Conservation (phyloP, 2,113 vertebrate genomes). For the Lophotis ruficrista region DNA sequence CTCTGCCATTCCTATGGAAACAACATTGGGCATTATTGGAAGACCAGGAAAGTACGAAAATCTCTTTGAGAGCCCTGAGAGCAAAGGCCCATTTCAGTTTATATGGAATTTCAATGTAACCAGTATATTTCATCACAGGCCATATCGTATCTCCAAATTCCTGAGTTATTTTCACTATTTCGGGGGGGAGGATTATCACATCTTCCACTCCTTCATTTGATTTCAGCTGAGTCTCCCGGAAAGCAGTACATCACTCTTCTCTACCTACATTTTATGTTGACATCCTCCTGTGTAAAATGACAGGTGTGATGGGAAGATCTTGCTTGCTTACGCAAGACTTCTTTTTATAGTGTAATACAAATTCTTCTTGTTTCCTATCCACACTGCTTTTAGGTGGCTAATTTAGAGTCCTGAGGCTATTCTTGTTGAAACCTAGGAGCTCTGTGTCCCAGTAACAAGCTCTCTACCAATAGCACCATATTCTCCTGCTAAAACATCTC, state of each 20-base stretch:
- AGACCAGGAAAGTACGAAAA: not conserved
- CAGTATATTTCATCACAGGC: not conserved
- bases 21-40: not conserved
- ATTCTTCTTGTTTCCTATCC: not conserved
- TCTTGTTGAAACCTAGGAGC: not conserved
- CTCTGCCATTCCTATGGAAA: not conserved
- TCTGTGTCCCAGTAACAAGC: not conserved
- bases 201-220: not conserved
- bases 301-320: not conserved
- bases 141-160: not conserved
- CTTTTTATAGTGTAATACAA: not conserved
- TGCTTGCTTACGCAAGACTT: not conserved
- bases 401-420: not conserved
- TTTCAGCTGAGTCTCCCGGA: not conserved
- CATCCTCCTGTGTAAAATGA: not conserved
- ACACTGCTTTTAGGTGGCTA: not conserved
- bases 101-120: not conserved
- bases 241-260: not conserved
- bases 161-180: not conserved
- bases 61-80: not conserved
- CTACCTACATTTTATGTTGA: not conserved
- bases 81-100: not conserved
- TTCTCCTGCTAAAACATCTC: not conserved
- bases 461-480: not conserved
- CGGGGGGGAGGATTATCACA: not conserved